Evolutionary conservation across 2,113 vertebrate genomes (phyloP).

Genomic region (Megaceryle torquata): DNA sequence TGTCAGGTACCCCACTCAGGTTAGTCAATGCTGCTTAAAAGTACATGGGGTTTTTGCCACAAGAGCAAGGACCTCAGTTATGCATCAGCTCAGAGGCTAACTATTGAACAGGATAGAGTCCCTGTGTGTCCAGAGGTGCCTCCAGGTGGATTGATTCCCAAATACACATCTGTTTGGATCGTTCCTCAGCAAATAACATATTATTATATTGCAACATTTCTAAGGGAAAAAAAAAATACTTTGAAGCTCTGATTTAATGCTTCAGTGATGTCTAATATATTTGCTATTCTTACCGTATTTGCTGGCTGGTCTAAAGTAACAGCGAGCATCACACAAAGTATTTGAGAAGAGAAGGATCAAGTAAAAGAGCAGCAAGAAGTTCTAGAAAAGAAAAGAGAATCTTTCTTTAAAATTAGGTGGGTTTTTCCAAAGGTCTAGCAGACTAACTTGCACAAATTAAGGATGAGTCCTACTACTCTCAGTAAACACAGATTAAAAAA

Average conservation of each 20-base stretch:
- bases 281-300: slow-evolving; percentile 50
- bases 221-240: background rate
- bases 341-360: slow-evolving; percentile 29
- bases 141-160: background rate
- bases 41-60: background rate
- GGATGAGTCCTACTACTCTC: background rate
- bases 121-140: background rate
- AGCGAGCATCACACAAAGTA: slow-evolving; percentile 21
- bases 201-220: background rate
- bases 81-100: background rate
- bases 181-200: background rate
- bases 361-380: slow-evolving; percentile 2
- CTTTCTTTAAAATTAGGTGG: background rate
- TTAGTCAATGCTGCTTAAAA: background rate
- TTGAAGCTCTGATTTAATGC: background rate
- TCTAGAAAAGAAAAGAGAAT: slow-evolving; percentile 22
- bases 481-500: background rate
- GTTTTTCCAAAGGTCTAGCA: background rate
- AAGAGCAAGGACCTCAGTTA: background rate
- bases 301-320: slow-evolving; percentile 55
- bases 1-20: background rate
- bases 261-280: background rate
- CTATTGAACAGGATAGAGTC: background rate
- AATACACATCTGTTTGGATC: background rate
- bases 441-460: background rate